Evolutionary conservation across 2,888 invertebrate species (phyloP), one percentile per base, ranked within the genome.

Genomic region (Orchestes rusci): DNA sequence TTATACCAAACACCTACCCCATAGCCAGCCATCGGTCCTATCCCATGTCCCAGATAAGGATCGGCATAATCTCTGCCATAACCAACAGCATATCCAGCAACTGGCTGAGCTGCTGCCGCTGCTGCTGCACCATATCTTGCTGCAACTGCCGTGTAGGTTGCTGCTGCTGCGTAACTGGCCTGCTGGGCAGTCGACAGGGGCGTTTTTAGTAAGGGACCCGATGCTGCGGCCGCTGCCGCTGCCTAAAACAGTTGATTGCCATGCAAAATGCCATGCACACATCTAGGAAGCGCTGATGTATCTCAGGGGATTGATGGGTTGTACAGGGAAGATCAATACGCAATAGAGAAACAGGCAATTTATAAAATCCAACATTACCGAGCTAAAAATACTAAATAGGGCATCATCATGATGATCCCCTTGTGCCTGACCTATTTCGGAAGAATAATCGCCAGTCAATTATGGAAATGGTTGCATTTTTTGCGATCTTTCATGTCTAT

Each of bases 11-110:
- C n/a, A 67, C 80, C 82, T 79, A 95, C 94, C 80, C 93, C 94
- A 72, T 95, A 95, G 65, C 94, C 93, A 58, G 95, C 87, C 62
- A 95, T 88, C 59, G 95, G 95, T 66, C 95, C 95, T 69, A 95
- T 93, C 55, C 92, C 85, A 73, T 94, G 94, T 58, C 88, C 91
- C 66, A 95, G 75, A 73, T 93, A 94, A 48, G 93, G 92, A 72
- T 95, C 94, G 59, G 90, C 85, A 65, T 87, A 89, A 65, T 92
- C 91, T 67, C 91, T 80, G 61, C 89, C 89, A 68, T 91, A 91
- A 57, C 82, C 82, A 57, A 80, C 75, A 59, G 80, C 80, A 62
- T 83, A 84, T 57, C 83, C 80, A 55, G 84, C 83, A 53, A 72
- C 81, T 61, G 76, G 81, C 49, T 38, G 38, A 13, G 37, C 88